phyloP scores from a whole-genome alignment of 2,888 invertebrate genomes.

The Autographa pulchrina region DNA sequence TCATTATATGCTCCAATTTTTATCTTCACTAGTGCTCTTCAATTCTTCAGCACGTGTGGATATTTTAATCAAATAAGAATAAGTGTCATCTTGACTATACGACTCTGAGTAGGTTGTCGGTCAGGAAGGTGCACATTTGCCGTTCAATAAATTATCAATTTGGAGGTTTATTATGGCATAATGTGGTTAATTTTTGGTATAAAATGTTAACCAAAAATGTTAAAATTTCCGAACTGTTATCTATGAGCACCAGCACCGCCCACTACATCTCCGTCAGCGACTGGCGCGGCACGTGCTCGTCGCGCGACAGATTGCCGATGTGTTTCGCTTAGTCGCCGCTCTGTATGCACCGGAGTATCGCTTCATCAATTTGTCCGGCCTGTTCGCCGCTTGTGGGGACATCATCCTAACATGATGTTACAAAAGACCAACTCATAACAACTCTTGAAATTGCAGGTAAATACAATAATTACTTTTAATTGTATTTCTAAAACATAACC shows the following conservation, averaged over 20 bases:
- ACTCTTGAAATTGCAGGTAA: neutral
- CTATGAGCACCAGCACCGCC: neutral
- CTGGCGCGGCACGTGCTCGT: neutral
- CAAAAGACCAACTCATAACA: constrained; percentile 14
- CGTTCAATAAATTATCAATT: no score
- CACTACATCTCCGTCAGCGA: neutral
- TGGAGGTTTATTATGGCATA: no score
- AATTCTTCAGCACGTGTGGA: neutral
- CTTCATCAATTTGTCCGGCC: constrained; percentile 37
- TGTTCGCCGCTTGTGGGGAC: constrained; percentile 10
- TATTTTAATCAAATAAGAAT: neutral
- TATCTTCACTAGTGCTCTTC: neutral
- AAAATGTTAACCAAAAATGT: neutral
- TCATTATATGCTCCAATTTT: no score
- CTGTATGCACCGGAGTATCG: constrained; percentile 27
- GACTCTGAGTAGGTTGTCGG: no score
- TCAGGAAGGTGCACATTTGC: no score
- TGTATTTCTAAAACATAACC: no score
- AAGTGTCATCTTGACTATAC: no score
- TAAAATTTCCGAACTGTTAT: neutral
- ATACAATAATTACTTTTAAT: no score
- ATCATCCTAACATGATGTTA: neutral
- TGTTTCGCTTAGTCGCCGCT: constrained; percentile 25
- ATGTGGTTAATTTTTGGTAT: neutral
- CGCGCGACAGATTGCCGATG: constrained; percentile 8